phyloP scores from a whole-genome alignment of 2,113 vertebrate genomes.

The Callithrix jacchus region DNA sequence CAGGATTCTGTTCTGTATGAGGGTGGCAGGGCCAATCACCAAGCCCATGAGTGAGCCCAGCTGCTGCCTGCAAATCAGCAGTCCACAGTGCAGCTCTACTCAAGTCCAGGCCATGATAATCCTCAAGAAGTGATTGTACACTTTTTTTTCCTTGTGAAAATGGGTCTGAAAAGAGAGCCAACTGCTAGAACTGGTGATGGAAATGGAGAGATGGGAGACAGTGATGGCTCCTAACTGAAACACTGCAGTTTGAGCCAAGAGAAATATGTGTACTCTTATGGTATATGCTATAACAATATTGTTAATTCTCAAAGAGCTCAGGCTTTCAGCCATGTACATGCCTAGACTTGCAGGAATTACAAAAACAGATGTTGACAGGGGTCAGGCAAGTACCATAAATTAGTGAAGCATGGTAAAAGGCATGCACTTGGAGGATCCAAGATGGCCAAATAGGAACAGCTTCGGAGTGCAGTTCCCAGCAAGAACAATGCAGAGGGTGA shows the following conservation, averaged over 20 bases:
- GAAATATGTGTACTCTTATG: neutral
- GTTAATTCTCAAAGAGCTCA: neutral
- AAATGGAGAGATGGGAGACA: neutral
- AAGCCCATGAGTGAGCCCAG: neutral
- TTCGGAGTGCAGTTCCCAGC: no score
- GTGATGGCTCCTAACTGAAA: neutral
- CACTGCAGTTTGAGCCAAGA: neutral
- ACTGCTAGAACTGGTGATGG: neutral
- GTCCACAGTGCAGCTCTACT: neutral
- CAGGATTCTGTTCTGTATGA: neutral
- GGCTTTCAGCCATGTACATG: neutral
- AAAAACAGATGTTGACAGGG: neutral
- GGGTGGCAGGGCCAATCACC: neutral
- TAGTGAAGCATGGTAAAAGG: neutral
- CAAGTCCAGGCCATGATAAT: neutral
- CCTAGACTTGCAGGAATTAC: neutral
- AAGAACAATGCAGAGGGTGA: no score
- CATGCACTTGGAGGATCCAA: neutral
- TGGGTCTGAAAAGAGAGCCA: neutral
- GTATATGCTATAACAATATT: neutral
- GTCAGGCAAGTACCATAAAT: neutral
- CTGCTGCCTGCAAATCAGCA: neutral
- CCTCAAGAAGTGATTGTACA: neutral
- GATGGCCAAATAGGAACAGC: no score
- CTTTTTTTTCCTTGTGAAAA: neutral